A percentile compares a stretch with the other conserved stretches of the same genome.
Evolutionary conservation across 2,113 vertebrate species (phyloP).

Genomic region (Thryonomys swinderianus): DNA sequence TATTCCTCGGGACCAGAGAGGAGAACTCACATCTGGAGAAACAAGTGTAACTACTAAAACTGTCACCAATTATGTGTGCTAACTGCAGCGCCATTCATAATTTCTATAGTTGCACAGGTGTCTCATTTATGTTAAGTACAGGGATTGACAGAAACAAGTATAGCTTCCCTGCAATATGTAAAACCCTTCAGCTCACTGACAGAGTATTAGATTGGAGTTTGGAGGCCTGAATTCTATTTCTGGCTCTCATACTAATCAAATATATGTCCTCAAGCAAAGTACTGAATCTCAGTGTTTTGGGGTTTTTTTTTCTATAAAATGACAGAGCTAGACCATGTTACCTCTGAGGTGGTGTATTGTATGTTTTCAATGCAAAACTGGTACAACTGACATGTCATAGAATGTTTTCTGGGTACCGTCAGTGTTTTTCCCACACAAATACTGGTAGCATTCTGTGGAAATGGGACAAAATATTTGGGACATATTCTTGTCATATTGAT

Average conservation of each 20-base stretch:
- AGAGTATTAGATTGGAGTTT: neutral
- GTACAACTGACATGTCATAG: neutral
- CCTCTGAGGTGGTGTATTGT: neutral
- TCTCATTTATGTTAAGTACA: slow-evolving; percentile 62
- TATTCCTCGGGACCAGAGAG: neutral
- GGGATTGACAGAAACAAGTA: slow-evolving; percentile 54
- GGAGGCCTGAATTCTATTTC: slow-evolving; percentile 10
- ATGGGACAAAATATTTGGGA: neutral
- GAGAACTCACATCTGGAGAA: slow-evolving; percentile 38
- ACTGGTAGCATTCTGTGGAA: neutral
- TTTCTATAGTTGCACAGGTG: slow-evolving; percentile 22
- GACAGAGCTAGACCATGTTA: neutral
- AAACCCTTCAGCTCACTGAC: neutral
- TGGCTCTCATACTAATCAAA: neutral
- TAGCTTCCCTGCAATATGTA: slow-evolving; percentile 21
- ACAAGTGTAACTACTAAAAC: slow-evolving; percentile 36
- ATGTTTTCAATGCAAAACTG: neutral
- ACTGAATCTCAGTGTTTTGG: neutral
- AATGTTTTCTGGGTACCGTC: neutral
- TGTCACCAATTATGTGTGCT: slow-evolving; percentile 38
- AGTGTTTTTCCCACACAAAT: neutral
- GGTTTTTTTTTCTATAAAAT: slow-evolving; percentile 55
- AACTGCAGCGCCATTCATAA: slow-evolving; percentile 23
- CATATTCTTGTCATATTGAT: neutral
- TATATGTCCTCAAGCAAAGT: slow-evolving; percentile 44